Base-by-base conservation (phyloP, 37 sponge, comb jelly and placozoan species). In the Hormiphora californensis region DNA sequence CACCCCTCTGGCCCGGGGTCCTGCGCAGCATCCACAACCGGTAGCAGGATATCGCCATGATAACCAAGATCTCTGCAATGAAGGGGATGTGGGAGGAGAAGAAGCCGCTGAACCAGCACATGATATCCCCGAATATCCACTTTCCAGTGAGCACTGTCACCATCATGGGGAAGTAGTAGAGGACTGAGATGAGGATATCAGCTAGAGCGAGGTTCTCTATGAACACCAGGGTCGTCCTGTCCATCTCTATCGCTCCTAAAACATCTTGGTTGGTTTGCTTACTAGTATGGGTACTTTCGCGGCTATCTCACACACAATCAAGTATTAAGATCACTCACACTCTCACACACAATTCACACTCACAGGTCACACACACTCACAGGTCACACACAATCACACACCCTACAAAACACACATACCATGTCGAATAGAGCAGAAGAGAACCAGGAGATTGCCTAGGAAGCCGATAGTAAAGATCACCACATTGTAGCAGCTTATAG, bases 51-150 rank as follows among this genome's bases (percentile, higher is more conserved):
- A 73, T 73, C 27, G 81, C 21, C 46, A 33, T 17, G 81, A 73
- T 73, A 46, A 73, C 43, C 22, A 73, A 28, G 46, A 73, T 73
- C 35, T 73, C 46, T 3, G 81, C 81, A 1, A 41, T 33, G 44
- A 73, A 73, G 46, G 81, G 81, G 25, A 73, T 19, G 81, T 73
- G 81, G 27, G 81, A 73, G n/a, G 46, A n/a, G 81, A 73, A 73
- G 81, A 73, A 73, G 44, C 81, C 81, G 36, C 21, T 73, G 46
- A 73, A 73, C 81, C 81, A 73, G 81, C 81, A 73, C 17, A 36
- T 7, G 2, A 19, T 11, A 4, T 7, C 36, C 2, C 81, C 81
- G 46, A 73, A 33, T 4, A 73, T 3, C 81, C 81, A 73, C 3
- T 19, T 11, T 3, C 81, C 81, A 33, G 81, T 11, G 81, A 36